Evolutionary conservation across 2,113 vertebrate genomes (phyloP), one percentile per base, ranked within the genome.

Genomic region (Suricata suricatta): DNA sequence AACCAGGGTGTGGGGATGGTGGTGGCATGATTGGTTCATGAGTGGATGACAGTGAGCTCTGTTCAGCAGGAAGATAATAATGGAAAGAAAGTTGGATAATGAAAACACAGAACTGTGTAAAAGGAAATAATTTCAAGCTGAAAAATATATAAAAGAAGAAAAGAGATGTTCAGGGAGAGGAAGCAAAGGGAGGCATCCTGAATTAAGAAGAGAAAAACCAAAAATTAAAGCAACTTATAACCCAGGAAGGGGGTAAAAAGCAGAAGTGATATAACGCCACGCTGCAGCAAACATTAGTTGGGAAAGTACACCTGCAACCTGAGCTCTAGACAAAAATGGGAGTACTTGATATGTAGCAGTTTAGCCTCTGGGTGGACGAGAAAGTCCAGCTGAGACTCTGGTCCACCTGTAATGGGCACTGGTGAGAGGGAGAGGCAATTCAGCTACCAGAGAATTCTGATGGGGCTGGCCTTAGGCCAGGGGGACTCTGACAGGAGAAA

Each of bases 191-290:
- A 83, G 63, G 8, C 38, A 60, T 64, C 1, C 12, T 74, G 38
- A 77, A 35, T 96, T 74, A 90, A 94, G 96, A 93, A 60, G 35
- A 90, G 74, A 84, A 76, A 81, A 94, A 83, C 47, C n/a, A 74
- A 90, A 84, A 86, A 71, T 66, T 35, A 95, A 93, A 64, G 69
- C 13, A 76, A 88, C 16, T 92, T 96, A 93, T 82, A 93, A 35
- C 3, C n/a, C 57, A 88, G 35, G 79, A 82, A 25, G 27, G 27
- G 11, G 50, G 27, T 10, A 47, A 13, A 57, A 54, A 54, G 10
- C 71, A 88, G 85, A 86, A 86, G 33, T 47, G 29, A 79, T 5
- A 47, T 33, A 90, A 97, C 3, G 66, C 90, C 1, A 90, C 91
- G 93, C 93, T 38, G 72, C 21, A 93, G 19, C 38, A 72, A 88